Evolutionary conservation across 2,113 vertebrate genomes (phyloP), one percentile per base, ranked within the genome.

Genomic region (Catharus bicknelli): DNA sequence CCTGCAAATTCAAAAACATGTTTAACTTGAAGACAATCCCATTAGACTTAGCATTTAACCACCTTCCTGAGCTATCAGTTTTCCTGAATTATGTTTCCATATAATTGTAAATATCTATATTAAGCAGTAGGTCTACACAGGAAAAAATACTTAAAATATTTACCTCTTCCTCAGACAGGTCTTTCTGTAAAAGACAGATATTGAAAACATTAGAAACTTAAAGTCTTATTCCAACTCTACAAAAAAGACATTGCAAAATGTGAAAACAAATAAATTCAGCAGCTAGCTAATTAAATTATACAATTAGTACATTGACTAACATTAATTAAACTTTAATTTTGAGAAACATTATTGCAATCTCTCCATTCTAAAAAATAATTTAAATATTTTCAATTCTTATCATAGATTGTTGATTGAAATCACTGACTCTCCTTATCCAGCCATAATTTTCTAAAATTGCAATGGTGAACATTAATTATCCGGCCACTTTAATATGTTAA

Each of bases 141-240:
- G 32, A 18, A 72, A 38, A 48, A 83, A 86, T 53, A 1, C 5
- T 23, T 62, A n/a, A 43, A 57, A 38, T 75, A 97, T 98, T 97
- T 97, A 99, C 99, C 94, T 97, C 98, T 96, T 99, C 97, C 72
- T 99, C 96, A 87, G 98, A 98, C 72, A 99, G 90, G 40, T 96
- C 93, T 95, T 97, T 98, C 99, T 99, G 97, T 75, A 88, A 96
- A 64, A 97, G 89, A 85, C 22, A 89, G 79, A 74, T 88, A 88
- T 88, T 75, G 20, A 91, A 94, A 87, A 76, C 42, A 72, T 92
- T 92, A 96, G 62, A 74, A 91, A 67, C 21, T 87, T 75, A 34
- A 83, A 55, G 17, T 77, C 38, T 61, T 73, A 94, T 73, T 86
- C 29, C 59, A 83, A 2, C 10, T 68, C 27, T 87, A 82, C 43